Percentiles rank a stretch among this genome's conserved stretches.
Conservation (phyloP, 2,113 vertebrate genomes). For the Clarias magur region DNA sequence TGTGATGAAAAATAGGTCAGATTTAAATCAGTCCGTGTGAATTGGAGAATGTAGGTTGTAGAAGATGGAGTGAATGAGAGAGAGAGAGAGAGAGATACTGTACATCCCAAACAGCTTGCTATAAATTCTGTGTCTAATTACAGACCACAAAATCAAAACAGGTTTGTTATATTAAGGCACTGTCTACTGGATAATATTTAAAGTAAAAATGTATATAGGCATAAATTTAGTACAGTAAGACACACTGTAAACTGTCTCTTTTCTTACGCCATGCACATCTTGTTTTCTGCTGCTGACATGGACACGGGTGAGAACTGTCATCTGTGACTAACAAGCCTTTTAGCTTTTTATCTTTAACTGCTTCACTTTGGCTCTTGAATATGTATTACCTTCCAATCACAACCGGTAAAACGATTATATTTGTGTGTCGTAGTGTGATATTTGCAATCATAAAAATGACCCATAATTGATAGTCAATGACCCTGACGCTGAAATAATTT, state of each 20-base stretch:
- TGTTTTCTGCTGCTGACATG: background rate
- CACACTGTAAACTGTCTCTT: background rate
- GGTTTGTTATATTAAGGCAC: background rate
- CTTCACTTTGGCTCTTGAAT: slow-evolving; percentile 9
- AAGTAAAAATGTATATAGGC: background rate
- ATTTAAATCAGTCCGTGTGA: background rate
- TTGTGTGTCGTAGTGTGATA: background rate
- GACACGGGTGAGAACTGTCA: slow-evolving; percentile 10
- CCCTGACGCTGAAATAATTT: background rate
- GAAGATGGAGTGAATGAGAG: background rate
- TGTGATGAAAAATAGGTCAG: slow-evolving; percentile 28
- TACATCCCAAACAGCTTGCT: background rate
- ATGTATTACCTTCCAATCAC: background rate
- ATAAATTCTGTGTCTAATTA: background rate
- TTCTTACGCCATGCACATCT: background rate
- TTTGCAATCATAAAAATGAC: too few relatives aligned
- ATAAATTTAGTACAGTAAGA: background rate
- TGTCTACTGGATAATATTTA: background rate
- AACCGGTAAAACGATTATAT: background rate
- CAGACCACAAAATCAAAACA: background rate
- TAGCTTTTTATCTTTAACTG: slow-evolving; percentile 31
- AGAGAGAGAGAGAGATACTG: background rate
- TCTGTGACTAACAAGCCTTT: slow-evolving; percentile 37
- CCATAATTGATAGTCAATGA: background rate
- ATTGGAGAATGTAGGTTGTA: background rate